Conservation (phyloP, 2,888 invertebrate genomes). For the Drosophila dives region DNA sequence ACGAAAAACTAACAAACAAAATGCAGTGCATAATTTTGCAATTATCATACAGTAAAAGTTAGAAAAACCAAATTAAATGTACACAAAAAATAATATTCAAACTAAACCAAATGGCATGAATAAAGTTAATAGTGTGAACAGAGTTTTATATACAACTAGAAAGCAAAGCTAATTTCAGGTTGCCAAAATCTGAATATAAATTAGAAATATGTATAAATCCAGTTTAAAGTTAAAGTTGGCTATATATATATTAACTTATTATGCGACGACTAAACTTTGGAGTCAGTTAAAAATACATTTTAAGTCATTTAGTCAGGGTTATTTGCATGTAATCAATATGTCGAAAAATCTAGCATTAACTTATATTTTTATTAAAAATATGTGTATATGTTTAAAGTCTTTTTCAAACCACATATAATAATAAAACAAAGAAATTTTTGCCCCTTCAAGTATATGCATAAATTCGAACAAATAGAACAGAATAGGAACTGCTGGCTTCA, state of each 20-base stretch:
- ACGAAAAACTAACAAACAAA: constrained; percentile 27
- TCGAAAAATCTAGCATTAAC: background rate
- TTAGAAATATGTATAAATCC: background rate
- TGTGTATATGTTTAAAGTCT: background rate
- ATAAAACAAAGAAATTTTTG: background rate
- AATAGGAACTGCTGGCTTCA: constrained; percentile 10
- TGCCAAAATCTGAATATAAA: constrained; percentile 6
- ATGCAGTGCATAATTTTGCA: constrained; percentile 26
- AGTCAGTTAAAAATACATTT: background rate
- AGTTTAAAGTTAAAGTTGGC: background rate
- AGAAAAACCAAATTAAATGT: constrained; percentile 9
- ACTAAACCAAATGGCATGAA: constrained; percentile 18
- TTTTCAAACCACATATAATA: background rate
- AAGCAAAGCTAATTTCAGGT: background rate
- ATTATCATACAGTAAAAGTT: constrained; percentile 34
- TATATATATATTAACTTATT: background rate
- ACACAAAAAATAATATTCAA: constrained; percentile 20
- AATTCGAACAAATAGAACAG: constrained; percentile 8
- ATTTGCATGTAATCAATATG: no score
- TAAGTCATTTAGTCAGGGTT: no score
- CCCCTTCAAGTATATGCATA: background rate
- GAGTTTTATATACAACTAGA: background rate
- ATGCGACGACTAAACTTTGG: background rate
- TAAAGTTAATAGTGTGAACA: constrained; percentile 1
- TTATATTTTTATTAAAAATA: background rate